Base-by-base conservation (phyloP, 2,797 vertebrate species). In the Amazona ochrocephala region DNA sequence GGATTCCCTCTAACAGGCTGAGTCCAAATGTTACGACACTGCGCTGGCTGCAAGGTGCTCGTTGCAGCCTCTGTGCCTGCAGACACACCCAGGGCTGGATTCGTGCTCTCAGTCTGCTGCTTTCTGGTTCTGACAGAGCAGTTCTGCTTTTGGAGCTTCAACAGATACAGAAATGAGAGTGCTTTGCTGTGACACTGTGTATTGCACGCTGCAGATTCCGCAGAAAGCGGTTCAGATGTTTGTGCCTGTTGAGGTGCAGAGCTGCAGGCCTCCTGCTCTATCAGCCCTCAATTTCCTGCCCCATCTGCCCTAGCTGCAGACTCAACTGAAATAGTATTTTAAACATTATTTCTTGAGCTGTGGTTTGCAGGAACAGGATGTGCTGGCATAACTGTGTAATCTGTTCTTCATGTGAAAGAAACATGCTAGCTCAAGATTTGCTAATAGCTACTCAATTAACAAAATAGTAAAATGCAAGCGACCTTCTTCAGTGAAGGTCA, bases 311-410 rank as follows among this genome's bases (percentile, higher is more conserved):
- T 48, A 45, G 30, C 62, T 91, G 84, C 74, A 87, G 64, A 45
- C 74, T 45, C 80, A 93, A 95, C 88, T 65, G 85, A 94, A 97
- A 79, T 54, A 87, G n/a, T 65, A 64, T 60, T 91, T 93, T 68
- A 83, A 67, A 88, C 83, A 53, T 54, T 60, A 51, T 56, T 91
- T 88, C 86, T 94, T 89, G 87, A 72, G 80, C 80, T 94, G 62
- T 89, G 79, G 75, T 93, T 94, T 80, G 65, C 82, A 86, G 83
- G 85, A 94, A 82, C 88, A 95, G 96, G 93, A 94, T 94, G 84
- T 91, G 74, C 91, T 93, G 91, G 93, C 76, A 34, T 76, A 94
- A 90, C 91, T 71, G 76, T 93, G 66, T 86, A 89, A 94, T 91
- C 90, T 62, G 79, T 84, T 91, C 80, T 95, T 91, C 84, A 50